These are phyloP conservation scores for Perognathus longimembris DNA, from an alignment of 2,113 vertebrate species.

Conservation along the genomic window DNA sequence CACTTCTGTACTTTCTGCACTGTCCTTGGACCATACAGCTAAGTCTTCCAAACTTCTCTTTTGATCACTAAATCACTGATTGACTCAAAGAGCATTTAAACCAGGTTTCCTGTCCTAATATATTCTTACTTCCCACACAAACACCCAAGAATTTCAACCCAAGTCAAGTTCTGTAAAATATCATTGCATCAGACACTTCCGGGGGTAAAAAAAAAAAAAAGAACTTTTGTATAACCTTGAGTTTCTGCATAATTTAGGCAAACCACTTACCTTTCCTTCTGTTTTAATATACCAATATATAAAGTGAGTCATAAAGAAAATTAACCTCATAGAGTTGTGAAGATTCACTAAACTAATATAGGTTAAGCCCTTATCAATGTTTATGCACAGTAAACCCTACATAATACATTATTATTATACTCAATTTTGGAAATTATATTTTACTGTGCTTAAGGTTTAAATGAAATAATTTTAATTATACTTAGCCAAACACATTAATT, in stretches of 20 bases:
- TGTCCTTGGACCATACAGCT: background rate
- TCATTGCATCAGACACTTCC: background rate
- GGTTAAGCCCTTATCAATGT: constrained; percentile 41
- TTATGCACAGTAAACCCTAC: constrained; percentile 8
- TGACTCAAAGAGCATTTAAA: background rate
- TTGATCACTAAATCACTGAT: background rate
- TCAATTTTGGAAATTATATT: constrained; percentile 51
- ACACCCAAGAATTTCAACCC: background rate
- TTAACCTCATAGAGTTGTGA: constrained; percentile 45
- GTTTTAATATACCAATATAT: constrained; percentile 36
- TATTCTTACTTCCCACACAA: constrained; percentile 23
- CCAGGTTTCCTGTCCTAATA: background rate
- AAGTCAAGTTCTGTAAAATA: background rate
- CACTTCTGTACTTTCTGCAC: background rate
- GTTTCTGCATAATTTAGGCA: constrained; percentile 52
- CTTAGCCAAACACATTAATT: constrained; percentile 62
- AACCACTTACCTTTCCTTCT: constrained; percentile 39
- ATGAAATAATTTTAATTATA: constrained; percentile 52
- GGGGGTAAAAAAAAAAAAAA: background rate
- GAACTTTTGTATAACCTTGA: background rate
- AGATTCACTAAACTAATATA: constrained; percentile 61
- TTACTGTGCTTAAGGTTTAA: constrained; percentile 51
- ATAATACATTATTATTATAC: constrained; percentile 28
- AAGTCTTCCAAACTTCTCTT: background rate
- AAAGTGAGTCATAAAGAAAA: constrained; percentile 65